Percentiles rank a stretch among this genome's conserved stretches.
Evolutionary conservation across 2,888 invertebrate genomes (phyloP).

Genomic region (Shargacucullia verbasci): DNA sequence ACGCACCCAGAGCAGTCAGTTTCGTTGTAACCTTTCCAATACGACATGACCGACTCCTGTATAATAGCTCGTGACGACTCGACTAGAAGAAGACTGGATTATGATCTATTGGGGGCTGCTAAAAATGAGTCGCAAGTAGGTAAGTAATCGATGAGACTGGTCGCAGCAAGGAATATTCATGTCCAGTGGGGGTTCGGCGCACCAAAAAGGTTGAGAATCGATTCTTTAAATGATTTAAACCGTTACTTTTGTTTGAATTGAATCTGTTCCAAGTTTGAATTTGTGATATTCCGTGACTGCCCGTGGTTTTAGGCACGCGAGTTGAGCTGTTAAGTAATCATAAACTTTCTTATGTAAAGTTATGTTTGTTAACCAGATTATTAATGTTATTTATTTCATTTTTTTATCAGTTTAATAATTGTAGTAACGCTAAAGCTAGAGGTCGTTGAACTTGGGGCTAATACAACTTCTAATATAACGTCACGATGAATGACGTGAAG

Average conservation of each 20-base stretch:
- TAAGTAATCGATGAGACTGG: no score
- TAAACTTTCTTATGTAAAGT: conserved; percentile 25
- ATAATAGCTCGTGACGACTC: no score
- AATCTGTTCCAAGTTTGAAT: conserved; percentile 27
- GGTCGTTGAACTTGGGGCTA: conserved; percentile 15
- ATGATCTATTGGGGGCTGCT: no score
- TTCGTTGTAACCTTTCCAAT: no score
- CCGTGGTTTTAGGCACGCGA: conserved; percentile 42
- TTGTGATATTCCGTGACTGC: conserved; percentile 31
- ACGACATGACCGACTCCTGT: no score
- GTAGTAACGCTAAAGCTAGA: conserved; percentile 4
- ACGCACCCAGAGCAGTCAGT: no score
- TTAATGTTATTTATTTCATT: conserved; percentile 21
- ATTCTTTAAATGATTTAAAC: conserved; percentile 15
- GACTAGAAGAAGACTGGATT: no score
- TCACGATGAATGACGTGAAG: neutral
- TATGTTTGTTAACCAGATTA: conserved; percentile 31
- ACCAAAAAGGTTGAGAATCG: no score
- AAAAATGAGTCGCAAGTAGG: no score
- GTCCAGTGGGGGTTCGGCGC: no score
- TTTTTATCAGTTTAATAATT: neutral
- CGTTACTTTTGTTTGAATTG: conserved; percentile 30
- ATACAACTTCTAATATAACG: no score
- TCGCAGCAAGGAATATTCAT: no score
- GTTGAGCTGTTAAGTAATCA: conserved; percentile 41